Evolutionary conservation across 1,140 invertebrate genomes (phyloP), one percentile per base, ranked within the genome.

Genomic region (Diplogasteroides magnus): DNA sequence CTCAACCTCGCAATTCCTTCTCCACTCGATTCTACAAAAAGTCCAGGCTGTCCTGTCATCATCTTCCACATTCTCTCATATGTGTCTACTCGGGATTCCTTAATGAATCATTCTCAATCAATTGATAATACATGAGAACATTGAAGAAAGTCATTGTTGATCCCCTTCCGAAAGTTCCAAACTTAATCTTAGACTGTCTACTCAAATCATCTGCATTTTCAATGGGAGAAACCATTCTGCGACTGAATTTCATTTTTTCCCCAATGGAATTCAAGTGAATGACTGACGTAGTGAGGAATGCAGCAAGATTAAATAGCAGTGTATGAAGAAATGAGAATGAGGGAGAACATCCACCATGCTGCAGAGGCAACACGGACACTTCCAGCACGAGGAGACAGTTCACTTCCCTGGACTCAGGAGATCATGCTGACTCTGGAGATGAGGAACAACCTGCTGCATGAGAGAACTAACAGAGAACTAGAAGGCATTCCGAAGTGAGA

Each of bases 321-420:
- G 85, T 97, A 97, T 1, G 93, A 96, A 14, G 93, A 96, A 78
- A 97, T 96, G 89, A 97, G 94, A 77, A 97, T 96, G 15, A 97
- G 85, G 0, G 93, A 95, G 85, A 96, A 97, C 85, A 96, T 95
- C 92, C 93, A 96, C 93, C 93, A 96, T 87, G 92, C 92, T 1
- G 88, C 88, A 19, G 91, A 91, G 1, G 93, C 90, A 88, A 93
- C 91, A 69, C 92, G 86, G 0, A 91, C 94, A 1, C 90, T 90
- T 71, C 89, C 86, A 23, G 89, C 89, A 74, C 90, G 91, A 74
- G 90, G 89, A 69, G 90, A 90, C 31, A 92, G 87, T 82, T 93
- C 91, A 0, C 89, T 90, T 29, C 91, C 91, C 69, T 71, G n/a
- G n/a, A n/a, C n/a, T n/a, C n/a, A n/a, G n/a, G n/a, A n/a, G n/a